These are phyloP conservation scores for Epizoanthus stellaris DNA, from an alignment of 92 coral and sea anemone species.

Conservation along the genomic window DNA sequence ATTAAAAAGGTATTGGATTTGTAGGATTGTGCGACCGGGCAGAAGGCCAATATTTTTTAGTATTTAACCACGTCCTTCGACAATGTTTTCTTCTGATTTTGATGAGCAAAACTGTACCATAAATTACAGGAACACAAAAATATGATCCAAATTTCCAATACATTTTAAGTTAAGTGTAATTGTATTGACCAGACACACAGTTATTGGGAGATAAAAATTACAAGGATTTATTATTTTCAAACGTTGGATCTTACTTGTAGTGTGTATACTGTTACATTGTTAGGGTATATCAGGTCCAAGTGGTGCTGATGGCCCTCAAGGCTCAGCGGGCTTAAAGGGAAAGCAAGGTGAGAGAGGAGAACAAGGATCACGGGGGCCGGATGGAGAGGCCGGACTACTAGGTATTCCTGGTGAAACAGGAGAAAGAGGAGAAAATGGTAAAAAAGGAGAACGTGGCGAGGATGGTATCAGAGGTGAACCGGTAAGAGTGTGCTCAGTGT, in stretches of 20 bases:
- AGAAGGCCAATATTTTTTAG: too few species aligned
- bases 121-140: too few species aligned
- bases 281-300: background rate
- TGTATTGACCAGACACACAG: too few species aligned
- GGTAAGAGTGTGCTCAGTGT: background rate
- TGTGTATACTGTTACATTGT: background rate
- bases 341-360: background rate
- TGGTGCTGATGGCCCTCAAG: background rate
- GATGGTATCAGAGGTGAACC: constrained; percentile 2
- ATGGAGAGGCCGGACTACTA: background rate
- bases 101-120: too few species aligned
- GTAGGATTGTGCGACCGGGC: too few species aligned
- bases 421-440: constrained; percentile 1
- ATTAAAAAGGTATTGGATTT: too few species aligned
- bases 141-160: too few species aligned
- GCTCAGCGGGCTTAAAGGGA: constrained; percentile 6
- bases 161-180: too few species aligned
- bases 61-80: too few species aligned
- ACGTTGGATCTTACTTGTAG: background rate
- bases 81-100: too few species aligned
- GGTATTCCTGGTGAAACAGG: background rate
- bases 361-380: background rate
- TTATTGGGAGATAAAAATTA: too few species aligned
- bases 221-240: background rate
- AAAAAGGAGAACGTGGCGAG: background rate